Conservation (phyloP, 2,888 invertebrate genomes). For the Caenorhabditis sp. region DNA sequence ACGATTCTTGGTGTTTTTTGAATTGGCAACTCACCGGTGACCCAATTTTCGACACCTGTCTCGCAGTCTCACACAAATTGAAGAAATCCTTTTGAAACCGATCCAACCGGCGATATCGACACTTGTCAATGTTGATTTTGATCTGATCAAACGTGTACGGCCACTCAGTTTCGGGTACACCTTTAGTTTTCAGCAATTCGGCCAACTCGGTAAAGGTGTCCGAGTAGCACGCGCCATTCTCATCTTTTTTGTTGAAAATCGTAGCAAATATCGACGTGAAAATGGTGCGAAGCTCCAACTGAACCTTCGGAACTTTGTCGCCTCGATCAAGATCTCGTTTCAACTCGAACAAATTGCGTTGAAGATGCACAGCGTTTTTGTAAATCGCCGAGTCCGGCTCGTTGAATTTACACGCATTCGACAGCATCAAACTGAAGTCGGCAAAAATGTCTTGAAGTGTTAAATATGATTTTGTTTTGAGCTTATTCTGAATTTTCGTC, state of each 20-base stretch:
- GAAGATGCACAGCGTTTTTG: constrained; percentile 86
- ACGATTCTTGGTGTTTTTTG: background rate
- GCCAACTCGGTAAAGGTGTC: constrained; percentile 90
- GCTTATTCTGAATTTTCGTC: constrained; percentile 81
- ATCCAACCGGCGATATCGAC: constrained; percentile 89
- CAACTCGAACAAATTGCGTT: constrained; percentile 87
- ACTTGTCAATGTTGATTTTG: constrained; percentile 86
- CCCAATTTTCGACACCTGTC: constrained; percentile 86
- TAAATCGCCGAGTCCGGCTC: constrained; percentile 95
- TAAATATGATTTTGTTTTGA: constrained; percentile 41
- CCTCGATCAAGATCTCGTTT: constrained; percentile 79
- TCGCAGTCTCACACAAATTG: constrained; percentile 85
- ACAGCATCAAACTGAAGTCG: constrained; percentile 83
- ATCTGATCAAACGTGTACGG: constrained; percentile 90
- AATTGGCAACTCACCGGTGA: constrained; percentile 74
- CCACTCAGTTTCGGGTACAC: constrained; percentile 72
- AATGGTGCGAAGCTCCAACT: constrained; percentile 86
- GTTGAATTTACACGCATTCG: constrained; percentile 95
- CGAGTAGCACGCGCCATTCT: constrained; percentile 92
- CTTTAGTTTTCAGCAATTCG: constrained; percentile 78
- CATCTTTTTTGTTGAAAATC: constrained; percentile 93
- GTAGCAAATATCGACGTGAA: constrained; percentile 88
- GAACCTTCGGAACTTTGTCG: constrained; percentile 41
- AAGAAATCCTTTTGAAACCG: constrained; percentile 88
- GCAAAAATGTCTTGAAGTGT: constrained; percentile 51